Percentiles rank a stretch among this genome's conserved stretches.
Conservation (phyloP, 2,113 vertebrate genomes). For the Pampusana beccarii region DNA sequence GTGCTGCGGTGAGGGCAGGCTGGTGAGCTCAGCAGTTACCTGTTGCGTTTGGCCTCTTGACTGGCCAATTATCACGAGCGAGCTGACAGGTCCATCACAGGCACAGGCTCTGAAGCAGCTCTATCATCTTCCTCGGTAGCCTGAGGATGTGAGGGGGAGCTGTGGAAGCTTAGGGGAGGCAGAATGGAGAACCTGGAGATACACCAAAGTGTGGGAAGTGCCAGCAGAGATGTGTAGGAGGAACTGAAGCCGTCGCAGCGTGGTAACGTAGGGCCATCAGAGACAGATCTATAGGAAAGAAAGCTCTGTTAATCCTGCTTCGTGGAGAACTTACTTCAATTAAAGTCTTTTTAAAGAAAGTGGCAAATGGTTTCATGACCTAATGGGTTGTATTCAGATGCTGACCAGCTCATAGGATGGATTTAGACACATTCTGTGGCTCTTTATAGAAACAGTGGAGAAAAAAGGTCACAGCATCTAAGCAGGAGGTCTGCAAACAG, state of each 20-base stretch:
- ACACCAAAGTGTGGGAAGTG: background rate
- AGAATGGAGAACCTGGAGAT: background rate
- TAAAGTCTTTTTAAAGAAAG: background rate
- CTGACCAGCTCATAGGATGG: background rate
- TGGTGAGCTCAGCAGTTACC: background rate
- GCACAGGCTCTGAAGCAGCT: background rate
- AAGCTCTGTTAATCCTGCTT: background rate
- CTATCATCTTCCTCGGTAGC: background rate
- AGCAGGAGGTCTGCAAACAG: slow-evolving; percentile 13
- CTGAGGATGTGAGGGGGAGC: background rate
- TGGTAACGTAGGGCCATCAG: background rate
- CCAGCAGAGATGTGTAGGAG: background rate
- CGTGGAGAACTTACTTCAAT: background rate
- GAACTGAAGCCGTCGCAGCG: background rate
- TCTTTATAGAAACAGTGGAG: background rate
- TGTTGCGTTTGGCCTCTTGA: background rate
- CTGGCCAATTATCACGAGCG: fast-evolving
- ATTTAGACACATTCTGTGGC: background rate
- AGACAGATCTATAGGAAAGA: background rate
- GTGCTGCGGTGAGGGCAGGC: fast-evolving
- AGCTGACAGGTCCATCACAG: background rate
- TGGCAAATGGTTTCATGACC: background rate
- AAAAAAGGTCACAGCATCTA: background rate
- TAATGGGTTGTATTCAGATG: background rate
- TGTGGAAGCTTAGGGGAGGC: background rate